phyloP scores from a whole-genome alignment of 2,888 invertebrate species.

The Dione juno region DNA sequence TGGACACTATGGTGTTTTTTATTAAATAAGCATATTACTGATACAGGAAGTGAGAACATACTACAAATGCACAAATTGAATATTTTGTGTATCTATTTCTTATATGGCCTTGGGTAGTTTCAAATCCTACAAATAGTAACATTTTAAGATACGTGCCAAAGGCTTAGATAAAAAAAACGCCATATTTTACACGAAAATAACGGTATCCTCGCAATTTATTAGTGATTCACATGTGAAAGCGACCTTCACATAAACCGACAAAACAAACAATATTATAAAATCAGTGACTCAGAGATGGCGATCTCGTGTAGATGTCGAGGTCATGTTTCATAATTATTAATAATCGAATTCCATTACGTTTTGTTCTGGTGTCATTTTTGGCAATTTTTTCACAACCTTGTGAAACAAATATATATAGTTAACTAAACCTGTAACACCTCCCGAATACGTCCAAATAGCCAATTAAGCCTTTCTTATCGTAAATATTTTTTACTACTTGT shows the following conservation, averaged over 20 bases:
- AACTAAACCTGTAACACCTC: no score
- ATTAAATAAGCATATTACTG: no score
- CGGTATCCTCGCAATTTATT: slow-evolving; percentile 25
- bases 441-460: no score
- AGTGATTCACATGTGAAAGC: slow-evolving; percentile 62
- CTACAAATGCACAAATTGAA: no score
- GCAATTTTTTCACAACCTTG: slow-evolving; percentile 7
- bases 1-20: no score
- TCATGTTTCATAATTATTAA: slow-evolving; percentile 27
- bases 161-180: slow-evolving; percentile 4
- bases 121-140: no score
- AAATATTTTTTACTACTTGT: no score
- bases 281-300: slow-evolving; percentile 46
- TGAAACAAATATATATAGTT: background rate
- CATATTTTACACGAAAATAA: slow-evolving; percentile 2
- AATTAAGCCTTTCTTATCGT: no score
- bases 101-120: no score
- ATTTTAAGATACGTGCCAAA: slow-evolving; percentile 4
- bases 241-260: slow-evolving; percentile 63
- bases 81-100: no score
- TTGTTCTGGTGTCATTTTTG: slow-evolving; percentile 3
- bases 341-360: slow-evolving; percentile 24
- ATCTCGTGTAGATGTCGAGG: slow-evolving; percentile 42
- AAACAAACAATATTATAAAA: slow-evolving; percentile 46
- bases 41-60: no score